A percentile compares a stretch with the other conserved stretches of the same genome.
These are phyloP conservation scores for Halyomorpha halys DNA, from an alignment of 1,140 invertebrate genomes.

Conservation along the genomic window DNA sequence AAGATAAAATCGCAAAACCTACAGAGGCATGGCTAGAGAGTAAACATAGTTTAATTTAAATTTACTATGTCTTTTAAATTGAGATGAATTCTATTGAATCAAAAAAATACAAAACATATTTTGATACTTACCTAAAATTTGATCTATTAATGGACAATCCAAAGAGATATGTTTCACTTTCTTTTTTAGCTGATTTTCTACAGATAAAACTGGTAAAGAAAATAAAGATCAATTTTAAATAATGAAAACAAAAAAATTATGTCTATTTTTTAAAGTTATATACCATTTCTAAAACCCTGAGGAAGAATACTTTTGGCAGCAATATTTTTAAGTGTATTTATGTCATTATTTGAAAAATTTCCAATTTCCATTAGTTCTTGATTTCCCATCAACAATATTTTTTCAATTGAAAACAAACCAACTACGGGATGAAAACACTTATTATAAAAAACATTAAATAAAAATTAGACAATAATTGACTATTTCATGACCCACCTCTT, in stretches of 20 bases:
- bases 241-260: not conserved
- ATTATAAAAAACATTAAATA: no score
- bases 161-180: slow-evolving; percentile 13
- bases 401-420: slow-evolving; percentile 8
- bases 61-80: no score
- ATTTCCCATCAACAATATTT: slow-evolving; percentile 11
- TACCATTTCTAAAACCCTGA: slow-evolving; percentile 17
- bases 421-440: not conserved
- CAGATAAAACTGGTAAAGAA: not conserved
- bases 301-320: slow-evolving; percentile 13
- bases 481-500: not conserved
- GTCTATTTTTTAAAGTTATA: not conserved
- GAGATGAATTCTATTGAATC: not conserved
- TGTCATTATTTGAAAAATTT: slow-evolving; percentile 20
- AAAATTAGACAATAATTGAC: not conserved
- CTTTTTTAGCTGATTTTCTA: slow-evolving; percentile 1
- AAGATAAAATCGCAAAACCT: not conserved
- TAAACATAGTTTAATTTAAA: no score
- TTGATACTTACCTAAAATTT: slow-evolving; percentile 15
- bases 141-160: slow-evolving; percentile 20
- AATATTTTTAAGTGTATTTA: slow-evolving; percentile 10
- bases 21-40: not conserved
- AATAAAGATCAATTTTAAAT: not conserved
- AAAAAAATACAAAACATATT: not conserved
- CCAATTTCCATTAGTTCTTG: slow-evolving; percentile 15